Conservation (phyloP, 2,113 vertebrate species). For the Seriola quinqueradiata region DNA sequence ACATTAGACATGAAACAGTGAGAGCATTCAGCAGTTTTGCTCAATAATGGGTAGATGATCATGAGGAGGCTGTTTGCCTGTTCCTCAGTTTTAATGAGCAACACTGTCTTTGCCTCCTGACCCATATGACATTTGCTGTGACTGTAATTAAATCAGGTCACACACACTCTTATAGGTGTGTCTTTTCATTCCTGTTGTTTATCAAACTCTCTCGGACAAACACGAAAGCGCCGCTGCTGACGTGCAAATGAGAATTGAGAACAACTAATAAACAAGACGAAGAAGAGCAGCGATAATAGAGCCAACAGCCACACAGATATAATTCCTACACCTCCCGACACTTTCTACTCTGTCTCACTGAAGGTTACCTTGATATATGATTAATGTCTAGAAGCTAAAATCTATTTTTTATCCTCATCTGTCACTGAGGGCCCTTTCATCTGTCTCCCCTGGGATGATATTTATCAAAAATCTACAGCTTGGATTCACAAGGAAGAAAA, state of each 20-base stretch:
- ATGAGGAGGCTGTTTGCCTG: conserved; percentile 7
- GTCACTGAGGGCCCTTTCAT: conserved; percentile 51
- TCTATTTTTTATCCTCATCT: conserved; percentile 57
- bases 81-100: not conserved
- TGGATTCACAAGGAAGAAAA: conserved; percentile 24
- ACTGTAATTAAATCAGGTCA: not conserved
- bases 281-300: conserved; percentile 11
- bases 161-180: not conserved
- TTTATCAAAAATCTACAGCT: conserved; percentile 39
- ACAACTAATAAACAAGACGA: conserved; percentile 12
- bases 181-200: not conserved
- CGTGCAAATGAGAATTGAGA: conserved; percentile 16
- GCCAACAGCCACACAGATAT: not conserved
- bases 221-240: conserved; percentile 11
- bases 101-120: conserved; percentile 19
- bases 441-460: conserved; percentile 29
- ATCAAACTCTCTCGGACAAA: not conserved
- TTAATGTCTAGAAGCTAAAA: conserved; percentile 53
- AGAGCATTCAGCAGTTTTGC: not conserved
- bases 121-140: not conserved
- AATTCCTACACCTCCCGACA: conserved; percentile 19
- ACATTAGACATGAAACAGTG: not conserved
- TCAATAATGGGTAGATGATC: not conserved
- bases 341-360: conserved; percentile 31
- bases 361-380: conserved; percentile 62